Conservation (phyloP, 2,797 vertebrate species). For the Hippoglossus hippoglossus region DNA sequence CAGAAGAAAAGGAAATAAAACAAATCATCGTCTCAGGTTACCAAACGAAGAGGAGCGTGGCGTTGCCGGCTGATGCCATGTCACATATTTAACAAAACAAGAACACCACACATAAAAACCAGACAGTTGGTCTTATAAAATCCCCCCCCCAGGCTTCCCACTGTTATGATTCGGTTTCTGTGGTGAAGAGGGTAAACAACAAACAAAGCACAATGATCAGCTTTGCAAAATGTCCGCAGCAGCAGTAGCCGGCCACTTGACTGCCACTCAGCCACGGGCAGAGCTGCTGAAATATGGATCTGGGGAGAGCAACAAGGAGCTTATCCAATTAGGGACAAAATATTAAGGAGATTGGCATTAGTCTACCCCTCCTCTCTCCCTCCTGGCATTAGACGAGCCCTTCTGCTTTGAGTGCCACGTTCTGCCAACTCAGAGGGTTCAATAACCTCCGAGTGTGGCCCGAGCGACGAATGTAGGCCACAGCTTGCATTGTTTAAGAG, state of each 20-base stretch:
- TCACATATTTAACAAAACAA: not conserved
- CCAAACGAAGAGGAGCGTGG: not conserved
- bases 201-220: slow-evolving; percentile 67
- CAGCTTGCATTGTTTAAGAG: slow-evolving; percentile 36
- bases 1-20: not conserved
- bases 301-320: slow-evolving; percentile 72
- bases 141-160: slow-evolving; percentile 17
- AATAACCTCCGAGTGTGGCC: slow-evolving; percentile 48
- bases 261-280: slow-evolving; percentile 54
- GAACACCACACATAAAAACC: slow-evolving; percentile 1
- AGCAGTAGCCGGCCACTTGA: slow-evolving; percentile 50
- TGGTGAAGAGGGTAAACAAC: slow-evolving; percentile 40
- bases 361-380: slow-evolving; percentile 55
- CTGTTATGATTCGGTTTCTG: slow-evolving; percentile 39
- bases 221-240: slow-evolving; percentile 63
- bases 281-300: slow-evolving; percentile 78
- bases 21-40: not conserved
- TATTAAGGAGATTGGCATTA: slow-evolving; percentile 80
- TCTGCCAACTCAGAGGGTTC: slow-evolving; percentile 69
- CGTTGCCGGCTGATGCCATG: not conserved
- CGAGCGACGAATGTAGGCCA: slow-evolving; percentile 47
- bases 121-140: slow-evolving; percentile 16
- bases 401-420: slow-evolving; percentile 74
- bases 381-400: slow-evolving; percentile 72
- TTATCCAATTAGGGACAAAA: slow-evolving; percentile 81